Percentiles rank a stretch among this genome's conserved stretches.
These are phyloP conservation scores for Microtus ochrogaster DNA, from an alignment of 2,113 vertebrate species.

Conservation along the genomic window DNA sequence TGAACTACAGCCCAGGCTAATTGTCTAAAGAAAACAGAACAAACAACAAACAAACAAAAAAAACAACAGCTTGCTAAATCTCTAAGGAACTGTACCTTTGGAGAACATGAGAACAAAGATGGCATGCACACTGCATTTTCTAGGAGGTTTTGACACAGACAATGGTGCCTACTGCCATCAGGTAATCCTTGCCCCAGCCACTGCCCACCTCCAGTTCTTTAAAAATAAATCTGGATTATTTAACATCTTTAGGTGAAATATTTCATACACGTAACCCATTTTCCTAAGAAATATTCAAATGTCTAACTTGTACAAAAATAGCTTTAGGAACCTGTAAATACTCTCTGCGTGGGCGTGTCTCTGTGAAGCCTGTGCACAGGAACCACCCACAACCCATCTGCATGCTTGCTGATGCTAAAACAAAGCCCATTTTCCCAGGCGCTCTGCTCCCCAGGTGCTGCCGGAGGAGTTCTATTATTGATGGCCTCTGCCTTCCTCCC, in stretches of 20 bases:
- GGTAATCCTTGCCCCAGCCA: neutral
- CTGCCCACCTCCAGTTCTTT: constrained; percentile 15
- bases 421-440: neutral
- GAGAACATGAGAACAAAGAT: constrained; percentile 35
- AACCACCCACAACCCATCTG: constrained; percentile 77
- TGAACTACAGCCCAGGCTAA: neutral
- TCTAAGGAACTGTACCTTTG: neutral
- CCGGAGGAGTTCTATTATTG: constrained; percentile 2
- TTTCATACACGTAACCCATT: constrained; percentile 65
- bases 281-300: constrained; percentile 58
- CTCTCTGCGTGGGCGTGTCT: constrained; percentile 65
- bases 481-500: constrained; percentile 25
- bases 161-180: neutral
- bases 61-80: neutral
- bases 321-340: constrained; percentile 66
- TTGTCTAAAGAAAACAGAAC: neutral
- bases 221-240: constrained; percentile 55
- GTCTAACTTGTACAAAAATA: constrained; percentile 66
- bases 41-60: neutral
- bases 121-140: neutral
- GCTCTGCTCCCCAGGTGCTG: constrained; percentile 6
- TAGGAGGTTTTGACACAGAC: neutral
- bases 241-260: constrained; percentile 57
- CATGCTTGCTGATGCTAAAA: constrained; percentile 53
- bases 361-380: constrained; percentile 61